These are phyloP conservation scores for Junonia oenone DNA, from an alignment of 2,888 invertebrate genomes.

Conservation along the genomic window DNA sequence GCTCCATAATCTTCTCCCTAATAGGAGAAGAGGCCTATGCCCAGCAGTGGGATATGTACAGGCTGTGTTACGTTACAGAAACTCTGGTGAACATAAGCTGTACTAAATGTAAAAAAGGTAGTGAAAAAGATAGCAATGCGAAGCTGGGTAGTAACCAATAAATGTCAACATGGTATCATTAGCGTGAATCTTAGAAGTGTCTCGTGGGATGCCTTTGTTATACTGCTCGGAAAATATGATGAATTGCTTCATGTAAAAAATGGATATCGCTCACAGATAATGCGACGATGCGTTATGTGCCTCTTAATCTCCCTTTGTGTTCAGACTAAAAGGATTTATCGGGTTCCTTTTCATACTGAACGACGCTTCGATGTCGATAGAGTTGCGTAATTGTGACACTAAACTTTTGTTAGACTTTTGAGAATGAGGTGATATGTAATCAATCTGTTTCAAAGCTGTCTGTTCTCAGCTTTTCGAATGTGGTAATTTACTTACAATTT, in stretches of 20 bases:
- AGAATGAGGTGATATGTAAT: not conserved
- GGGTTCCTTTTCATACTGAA: not conserved
- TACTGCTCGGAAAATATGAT: conserved; percentile 11
- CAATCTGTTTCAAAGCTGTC: too few species aligned
- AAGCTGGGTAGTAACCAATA: not conserved
- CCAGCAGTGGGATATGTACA: too few species aligned
- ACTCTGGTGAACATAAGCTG: too few species aligned
- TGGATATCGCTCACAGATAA: conserved; percentile 6
- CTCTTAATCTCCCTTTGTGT: conserved; percentile 10
- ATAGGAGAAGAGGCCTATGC: too few species aligned
- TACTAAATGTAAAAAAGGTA: too few species aligned
- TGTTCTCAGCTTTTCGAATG: too few species aligned
- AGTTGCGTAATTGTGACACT: not conserved
- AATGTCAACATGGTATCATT: not conserved
- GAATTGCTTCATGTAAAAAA: conserved; percentile 20
- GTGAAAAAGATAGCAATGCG: too few species aligned
- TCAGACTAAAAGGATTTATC: conserved; percentile 19
- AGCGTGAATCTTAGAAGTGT: not conserved
- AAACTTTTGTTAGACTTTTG: not conserved
- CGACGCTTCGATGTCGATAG: not conserved
- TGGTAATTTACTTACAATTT: too few species aligned
- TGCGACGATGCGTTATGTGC: not conserved
- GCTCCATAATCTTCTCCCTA: too few species aligned
- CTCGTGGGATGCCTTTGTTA: not conserved
- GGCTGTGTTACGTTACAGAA: too few species aligned